Conservation (phyloP, 2,113 vertebrate species). For the Colistium nudipinnis region DNA sequence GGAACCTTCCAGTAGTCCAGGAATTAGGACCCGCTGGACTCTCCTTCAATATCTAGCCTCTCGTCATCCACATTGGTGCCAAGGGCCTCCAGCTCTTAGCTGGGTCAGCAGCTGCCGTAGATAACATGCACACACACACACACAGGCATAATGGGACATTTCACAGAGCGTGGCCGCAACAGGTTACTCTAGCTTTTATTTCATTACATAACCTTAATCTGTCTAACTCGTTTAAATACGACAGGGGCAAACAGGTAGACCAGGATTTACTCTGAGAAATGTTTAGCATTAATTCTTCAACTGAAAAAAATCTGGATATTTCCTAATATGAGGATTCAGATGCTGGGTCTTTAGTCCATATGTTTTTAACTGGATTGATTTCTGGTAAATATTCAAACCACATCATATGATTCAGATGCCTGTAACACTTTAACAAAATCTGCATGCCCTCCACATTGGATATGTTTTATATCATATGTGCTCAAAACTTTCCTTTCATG, state of each 20-base stretch:
- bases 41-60: conserved; percentile 96
- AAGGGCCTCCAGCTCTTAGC: conserved; percentile 94
- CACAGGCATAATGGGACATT: conserved; percentile 92
- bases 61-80: conserved; percentile 94
- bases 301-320: no score
- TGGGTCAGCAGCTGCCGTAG: conserved; percentile 95
- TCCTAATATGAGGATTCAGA: no score
- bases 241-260: conserved; percentile 19
- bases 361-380: no score
- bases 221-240: conserved; percentile 3
- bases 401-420: no score
- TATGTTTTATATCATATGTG: background rate
- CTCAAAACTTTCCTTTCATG: conserved; percentile 45
- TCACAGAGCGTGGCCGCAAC: conserved; percentile 87
- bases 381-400: no score
- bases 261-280: background rate
- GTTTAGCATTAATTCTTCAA: conserved; percentile 8
- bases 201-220: conserved; percentile 36
- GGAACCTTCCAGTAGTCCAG: conserved; percentile 97
- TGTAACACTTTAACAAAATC: no score
- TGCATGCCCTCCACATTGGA: no score
- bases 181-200: conserved; percentile 57
- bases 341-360: no score
- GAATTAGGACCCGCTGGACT: conserved; percentile 95
- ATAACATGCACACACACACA: conserved; percentile 98